Percentiles rank a stretch among this genome's conserved stretches.
Conservation (phyloP, 2,797 vertebrate species). For the Sebastes itinus region DNA sequence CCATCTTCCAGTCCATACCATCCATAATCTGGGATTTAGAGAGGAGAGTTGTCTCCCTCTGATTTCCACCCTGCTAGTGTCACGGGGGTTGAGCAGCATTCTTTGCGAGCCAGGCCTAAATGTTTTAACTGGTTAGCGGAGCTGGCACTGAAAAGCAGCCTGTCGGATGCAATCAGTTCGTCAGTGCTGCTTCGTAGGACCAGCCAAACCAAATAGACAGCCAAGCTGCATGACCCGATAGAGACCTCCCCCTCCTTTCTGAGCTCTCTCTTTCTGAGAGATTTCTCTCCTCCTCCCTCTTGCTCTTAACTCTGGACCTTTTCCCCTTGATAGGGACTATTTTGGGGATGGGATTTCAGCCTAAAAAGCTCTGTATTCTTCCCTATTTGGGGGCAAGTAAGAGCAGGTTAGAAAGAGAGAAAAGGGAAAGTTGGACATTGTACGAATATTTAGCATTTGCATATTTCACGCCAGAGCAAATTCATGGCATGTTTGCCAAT, state of each 20-base stretch:
- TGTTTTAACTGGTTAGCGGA: conserved; percentile 65
- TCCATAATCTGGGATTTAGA: conserved; percentile 4
- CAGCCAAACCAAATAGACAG: conserved; percentile 65
- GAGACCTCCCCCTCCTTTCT: conserved; percentile 16
- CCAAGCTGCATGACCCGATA: conserved; percentile 54
- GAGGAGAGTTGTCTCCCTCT: conserved; percentile 27
- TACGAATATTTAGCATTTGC: background rate
- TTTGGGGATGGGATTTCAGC: conserved; percentile 23
- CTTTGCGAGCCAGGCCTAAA: conserved; percentile 47
- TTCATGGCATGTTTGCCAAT: background rate
- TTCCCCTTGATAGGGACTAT: conserved; percentile 9
- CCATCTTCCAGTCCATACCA: background rate
- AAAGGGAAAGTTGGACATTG: background rate
- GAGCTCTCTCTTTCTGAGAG: conserved; percentile 16
- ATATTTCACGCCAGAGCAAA: background rate
- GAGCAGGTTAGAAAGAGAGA: background rate
- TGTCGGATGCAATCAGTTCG: conserved; percentile 75
- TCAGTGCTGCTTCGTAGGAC: conserved; percentile 56
- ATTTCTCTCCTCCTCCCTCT: conserved; percentile 7
- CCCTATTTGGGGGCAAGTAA: background rate
- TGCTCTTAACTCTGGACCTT: conserved; percentile 8
- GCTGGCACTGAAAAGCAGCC: conserved; percentile 66
- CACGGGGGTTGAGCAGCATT: conserved; percentile 25
- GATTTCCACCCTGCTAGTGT: conserved; percentile 20
- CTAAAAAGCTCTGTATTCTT: background rate